A percentile compares a stretch with the other conserved stretches of the same genome.
Evolutionary conservation across 2,113 vertebrate species (phyloP).

Genomic region (Sakesphorus luctuosus): DNA sequence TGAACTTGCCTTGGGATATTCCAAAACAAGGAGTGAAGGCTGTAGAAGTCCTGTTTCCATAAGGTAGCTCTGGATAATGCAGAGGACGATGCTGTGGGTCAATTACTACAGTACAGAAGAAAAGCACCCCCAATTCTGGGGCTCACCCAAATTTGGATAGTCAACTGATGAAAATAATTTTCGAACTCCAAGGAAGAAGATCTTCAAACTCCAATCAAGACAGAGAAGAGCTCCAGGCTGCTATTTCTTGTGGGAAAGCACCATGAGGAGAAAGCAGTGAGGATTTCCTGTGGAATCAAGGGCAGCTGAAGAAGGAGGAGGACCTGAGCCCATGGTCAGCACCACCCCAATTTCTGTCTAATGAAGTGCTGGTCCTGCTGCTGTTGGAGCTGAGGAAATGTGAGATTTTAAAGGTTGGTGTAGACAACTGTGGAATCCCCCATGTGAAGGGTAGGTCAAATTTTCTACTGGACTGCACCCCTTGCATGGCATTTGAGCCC

Average conservation of each 20-base stretch:
- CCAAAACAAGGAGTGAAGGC: background rate
- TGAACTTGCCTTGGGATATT: background rate
- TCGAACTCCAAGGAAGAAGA: background rate
- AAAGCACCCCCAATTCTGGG: background rate
- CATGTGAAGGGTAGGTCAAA: background rate
- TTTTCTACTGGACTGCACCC: background rate
- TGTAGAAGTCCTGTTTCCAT: fast-evolving
- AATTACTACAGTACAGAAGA: background rate
- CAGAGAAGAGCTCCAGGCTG: background rate
- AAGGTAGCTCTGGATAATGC: background rate
- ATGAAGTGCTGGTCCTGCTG: background rate
- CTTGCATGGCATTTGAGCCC: fast-evolving
- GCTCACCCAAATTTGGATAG: background rate
- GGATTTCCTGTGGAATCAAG: background rate
- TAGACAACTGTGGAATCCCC: fast-evolving
- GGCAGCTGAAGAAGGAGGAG: background rate
- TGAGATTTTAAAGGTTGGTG: background rate
- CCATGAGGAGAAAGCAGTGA: background rate
- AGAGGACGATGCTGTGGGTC: background rate
- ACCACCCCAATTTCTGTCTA: background rate
- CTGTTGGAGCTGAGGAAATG: background rate
- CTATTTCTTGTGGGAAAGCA: background rate
- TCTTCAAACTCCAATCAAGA: background rate
- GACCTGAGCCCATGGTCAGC: background rate
- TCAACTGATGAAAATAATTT: background rate